Conservation (phyloP, 2,113 vertebrate genomes). For the Platanista minor region DNA sequence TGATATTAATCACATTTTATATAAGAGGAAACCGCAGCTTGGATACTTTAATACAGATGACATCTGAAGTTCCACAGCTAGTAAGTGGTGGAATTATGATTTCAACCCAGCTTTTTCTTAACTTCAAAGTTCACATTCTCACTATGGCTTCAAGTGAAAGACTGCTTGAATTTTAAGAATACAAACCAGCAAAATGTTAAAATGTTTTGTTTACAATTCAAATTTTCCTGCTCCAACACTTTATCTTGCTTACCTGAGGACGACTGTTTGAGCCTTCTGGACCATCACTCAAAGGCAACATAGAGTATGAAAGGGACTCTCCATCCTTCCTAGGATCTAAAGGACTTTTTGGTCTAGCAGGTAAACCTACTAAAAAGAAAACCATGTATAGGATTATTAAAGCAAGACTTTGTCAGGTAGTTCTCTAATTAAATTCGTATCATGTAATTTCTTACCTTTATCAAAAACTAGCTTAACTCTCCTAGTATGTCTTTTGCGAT, state of each 20-base stretch:
- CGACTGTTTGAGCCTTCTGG: conserved; percentile 88
- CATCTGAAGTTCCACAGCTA: neutral
- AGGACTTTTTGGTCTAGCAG: conserved; percentile 94
- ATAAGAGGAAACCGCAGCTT: neutral
- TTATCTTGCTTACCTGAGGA: conserved; percentile 84
- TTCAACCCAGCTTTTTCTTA: neutral
- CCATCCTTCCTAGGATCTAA: conserved; percentile 93
- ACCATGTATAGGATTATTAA: conserved; percentile 49
- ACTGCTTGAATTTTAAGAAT: conserved; percentile 11
- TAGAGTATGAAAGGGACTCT: conserved; percentile 90
- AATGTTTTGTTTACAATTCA: neutral
- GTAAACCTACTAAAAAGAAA: conserved; percentile 87
- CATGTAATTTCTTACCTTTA: conserved; percentile 84
- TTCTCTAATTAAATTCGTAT: conserved; percentile 17
- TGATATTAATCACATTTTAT: neutral
- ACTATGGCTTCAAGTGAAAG: neutral
- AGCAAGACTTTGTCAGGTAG: neutral
- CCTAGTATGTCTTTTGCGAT: conserved; percentile 95
- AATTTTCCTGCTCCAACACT: neutral
- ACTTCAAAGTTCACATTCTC: neutral
- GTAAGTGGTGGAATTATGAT: neutral
- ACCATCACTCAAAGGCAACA: conserved; percentile 93
- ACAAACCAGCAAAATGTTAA: neutral
- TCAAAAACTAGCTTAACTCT: conserved; percentile 95
- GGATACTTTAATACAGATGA: neutral